A percentile compares a stretch with the other conserved stretches of the same genome.
phyloP scores from a whole-genome alignment of 2,113 vertebrate species.

The Psophia crepitans region DNA sequence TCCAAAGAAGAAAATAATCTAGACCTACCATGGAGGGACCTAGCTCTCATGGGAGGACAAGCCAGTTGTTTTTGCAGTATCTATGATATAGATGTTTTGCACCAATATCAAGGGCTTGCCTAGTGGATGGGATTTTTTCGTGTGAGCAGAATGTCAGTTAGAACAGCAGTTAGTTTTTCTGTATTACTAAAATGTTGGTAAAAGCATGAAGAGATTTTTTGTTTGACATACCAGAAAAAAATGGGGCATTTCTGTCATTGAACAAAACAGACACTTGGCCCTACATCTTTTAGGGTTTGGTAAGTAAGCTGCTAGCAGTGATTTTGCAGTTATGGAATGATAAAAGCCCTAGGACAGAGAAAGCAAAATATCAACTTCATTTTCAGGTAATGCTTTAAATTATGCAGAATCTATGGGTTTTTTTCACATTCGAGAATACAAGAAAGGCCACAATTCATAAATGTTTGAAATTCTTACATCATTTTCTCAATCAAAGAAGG shows the following conservation, averaged over 20 bases:
- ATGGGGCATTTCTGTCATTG: background rate
- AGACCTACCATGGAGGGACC: background rate
- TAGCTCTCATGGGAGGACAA: background rate
- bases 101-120: background rate
- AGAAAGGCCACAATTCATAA: background rate
- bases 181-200: background rate
- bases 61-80: background rate
- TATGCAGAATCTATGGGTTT: background rate
- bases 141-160: background rate
- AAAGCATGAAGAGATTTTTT: background rate
- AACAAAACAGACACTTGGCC: background rate
- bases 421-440: background rate
- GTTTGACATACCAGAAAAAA: background rate
- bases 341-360: background rate
- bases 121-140: background rate
- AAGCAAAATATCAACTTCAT: background rate
- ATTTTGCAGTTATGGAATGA: background rate
- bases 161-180: background rate
- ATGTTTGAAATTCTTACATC: background rate
- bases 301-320: background rate
- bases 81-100: background rate
- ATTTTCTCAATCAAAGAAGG: background rate
- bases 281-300: background rate
- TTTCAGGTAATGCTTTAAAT: background rate
- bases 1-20: background rate